phyloP scores from a whole-genome alignment of 2,888 invertebrate genomes.

The Chesias legatella region DNA sequence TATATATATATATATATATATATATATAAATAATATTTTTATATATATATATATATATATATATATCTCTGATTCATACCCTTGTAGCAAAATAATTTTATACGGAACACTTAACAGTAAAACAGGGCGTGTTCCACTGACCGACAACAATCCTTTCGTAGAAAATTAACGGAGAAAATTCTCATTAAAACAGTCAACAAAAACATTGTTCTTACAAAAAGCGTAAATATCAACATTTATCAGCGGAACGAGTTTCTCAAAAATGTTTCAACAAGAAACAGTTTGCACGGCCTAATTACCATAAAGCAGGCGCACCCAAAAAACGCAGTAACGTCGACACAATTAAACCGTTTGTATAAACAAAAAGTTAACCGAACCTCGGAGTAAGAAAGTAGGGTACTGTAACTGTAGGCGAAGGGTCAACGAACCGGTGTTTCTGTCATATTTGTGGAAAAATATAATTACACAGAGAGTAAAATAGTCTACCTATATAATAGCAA shows the following conservation, averaged over 20 bases:
- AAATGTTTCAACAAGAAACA: constrained; percentile 8
- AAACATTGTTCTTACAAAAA: constrained; percentile 12
- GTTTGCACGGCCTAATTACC: constrained; percentile 5
- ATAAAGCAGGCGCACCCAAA: constrained; percentile 2
- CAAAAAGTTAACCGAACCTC: constrained; percentile 29
- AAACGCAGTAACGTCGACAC: constrained; percentile 23
- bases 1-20: too few relatives aligned
- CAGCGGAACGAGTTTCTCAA: constrained; percentile 4
- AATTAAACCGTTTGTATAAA: constrained; percentile 22
- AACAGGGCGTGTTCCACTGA: too few relatives aligned
- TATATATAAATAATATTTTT: too few relatives aligned
- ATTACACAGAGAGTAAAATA: constrained; percentile 19
- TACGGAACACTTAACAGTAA: too few relatives aligned
- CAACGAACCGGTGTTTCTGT: constrained; percentile 44
- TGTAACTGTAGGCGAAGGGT: constrained; percentile 52
- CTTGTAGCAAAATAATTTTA: too few relatives aligned
- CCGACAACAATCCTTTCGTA: background rate
- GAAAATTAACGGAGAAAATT: constrained; percentile 1
- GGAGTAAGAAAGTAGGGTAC: constrained; percentile 52
- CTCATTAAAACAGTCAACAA: constrained; percentile 3
- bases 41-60: too few relatives aligned
- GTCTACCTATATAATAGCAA: too few relatives aligned
- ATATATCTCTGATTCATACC: too few relatives aligned
- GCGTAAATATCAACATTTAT: constrained; percentile 11
- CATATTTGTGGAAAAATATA: constrained; percentile 50